Evolutionary conservation across 2,797 vertebrate genomes (phyloP), one percentile per base, ranked within the genome.

Genomic region (Netta rufina): DNA sequence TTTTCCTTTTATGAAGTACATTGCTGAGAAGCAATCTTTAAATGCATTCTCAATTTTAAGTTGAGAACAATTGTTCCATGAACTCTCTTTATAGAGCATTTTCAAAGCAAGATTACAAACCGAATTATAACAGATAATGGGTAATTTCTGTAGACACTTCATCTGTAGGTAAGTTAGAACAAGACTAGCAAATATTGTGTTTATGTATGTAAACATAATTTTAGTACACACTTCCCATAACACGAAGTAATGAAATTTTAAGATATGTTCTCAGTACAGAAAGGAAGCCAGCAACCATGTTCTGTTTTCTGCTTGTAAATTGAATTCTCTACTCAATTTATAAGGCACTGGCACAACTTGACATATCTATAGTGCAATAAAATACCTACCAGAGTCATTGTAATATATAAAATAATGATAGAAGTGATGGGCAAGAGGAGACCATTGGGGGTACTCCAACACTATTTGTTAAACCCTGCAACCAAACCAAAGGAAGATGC

Each of bases 261-360:
- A 97, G 96, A 96, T 57, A 89, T 75, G 79, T 94, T 61, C 57
- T 30, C 28, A 94, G 74, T 80, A 84, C 87, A 90, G 84, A 92
- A 95, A 92, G 84, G 75, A 94, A 87, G 82, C 67, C 61, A 92
- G 88, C 80, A 96, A 96, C 87, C 89, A 92, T 81, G 93, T 96
- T 96, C 96, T 89, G 94, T 95, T 97, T 97, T 96, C 95, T 87
- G 70, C 92, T 96, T 96, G 90, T 95, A 97, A 98, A 97, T 96
- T 97, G 93, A 97, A 96, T 96, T 97, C 94, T 95, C 94, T 89
- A 90, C 85, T 80, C 60, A 84, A 83, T 94, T 94, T 96, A 95
- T 95, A 92, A 90, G 96, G 96, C 95, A 88, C 45, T 67, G 72
- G 58, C 84, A 88, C 78, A 95, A 95, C 92, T 72, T 96, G 93